Base-by-base conservation (phyloP, 92 coral and sea anemone genomes). In the Paramuricea clavata region DNA sequence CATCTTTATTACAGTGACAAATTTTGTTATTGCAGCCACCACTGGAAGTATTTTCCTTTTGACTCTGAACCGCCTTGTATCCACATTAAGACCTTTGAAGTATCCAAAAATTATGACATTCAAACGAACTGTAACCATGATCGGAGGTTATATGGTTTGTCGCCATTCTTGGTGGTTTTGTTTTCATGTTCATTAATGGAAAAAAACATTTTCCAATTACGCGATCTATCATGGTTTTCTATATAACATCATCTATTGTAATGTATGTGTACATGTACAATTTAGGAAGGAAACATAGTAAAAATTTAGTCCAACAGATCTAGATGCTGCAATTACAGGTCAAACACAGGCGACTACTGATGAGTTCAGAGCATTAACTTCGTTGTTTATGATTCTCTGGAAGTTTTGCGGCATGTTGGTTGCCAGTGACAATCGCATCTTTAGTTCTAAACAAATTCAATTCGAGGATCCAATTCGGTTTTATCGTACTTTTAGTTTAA, bases 381-480 rank as follows among this genome's bases (percentile, higher is more conserved):
- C 84, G n/a, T 28, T 79, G 73, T 79, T 79, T 15, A 59, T 61
- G 54, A 42, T 60, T 8, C n/a, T 28, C 73, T 17, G 84, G 84
- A n/a, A 59, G 52, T 23, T 79, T 25, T 41, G 54, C 11, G 12
- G 73, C 57, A 12, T 59, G 54, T 12, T 79, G 84, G 84, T 32
- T 61, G 43, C 84, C 84, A 19, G 19, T 79, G 73, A 79, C 84
- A 19, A 61, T 79, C 5, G 6, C 57, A 12, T 1, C 36, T 6
- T 59, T 79, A 10, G 4, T 79, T 34, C 17, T 28, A 1, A 34
- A 79, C 35, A 6, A 19, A 49, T 0, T n/a, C n/a, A n/a, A n/a
- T n/a, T 0, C 1, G 23, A n/a, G 21, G 35, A 61, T 33, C 73
- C 84, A 0, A 15, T 30, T 34, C 36, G 1, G 35, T 79, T 32